phyloP scores from a whole-genome alignment of 1,140 invertebrate genomes.

The Rhagoletis pomonella region DNA sequence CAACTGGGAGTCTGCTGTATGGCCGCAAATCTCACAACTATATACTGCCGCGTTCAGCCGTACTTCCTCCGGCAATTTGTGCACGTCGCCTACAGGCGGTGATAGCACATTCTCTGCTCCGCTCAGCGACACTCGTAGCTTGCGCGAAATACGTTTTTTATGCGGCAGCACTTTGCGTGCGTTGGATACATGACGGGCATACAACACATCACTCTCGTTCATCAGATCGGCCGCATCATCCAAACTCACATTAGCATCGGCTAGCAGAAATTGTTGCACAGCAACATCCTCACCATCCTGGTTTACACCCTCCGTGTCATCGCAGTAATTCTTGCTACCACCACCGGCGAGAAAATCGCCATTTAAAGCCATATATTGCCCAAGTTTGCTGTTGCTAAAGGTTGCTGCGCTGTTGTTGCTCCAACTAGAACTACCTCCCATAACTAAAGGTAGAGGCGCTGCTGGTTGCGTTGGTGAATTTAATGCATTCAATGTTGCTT shows the following conservation, averaged over 20 bases:
- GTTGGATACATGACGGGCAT: constrained; percentile 43
- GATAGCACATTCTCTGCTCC: constrained; percentile 59
- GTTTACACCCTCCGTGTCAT: neutral
- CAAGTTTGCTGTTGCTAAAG: constrained; percentile 21
- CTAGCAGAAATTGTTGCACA: constrained; percentile 52
- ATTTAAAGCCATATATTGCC: constrained; percentile 35
- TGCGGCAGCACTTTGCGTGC: constrained; percentile 74
- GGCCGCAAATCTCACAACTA: constrained; percentile 82
- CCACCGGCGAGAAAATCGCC: constrained; percentile 37
- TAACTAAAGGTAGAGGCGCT: neutral
- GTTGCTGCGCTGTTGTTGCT: neutral
- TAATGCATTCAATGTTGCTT: constrained; percentile 4
- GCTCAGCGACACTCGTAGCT: constrained; percentile 74
- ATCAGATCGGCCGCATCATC: constrained; percentile 30
- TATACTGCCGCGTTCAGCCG: constrained; percentile 70
- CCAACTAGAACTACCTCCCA: neutral
- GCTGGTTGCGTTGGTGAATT: constrained; percentile 16
- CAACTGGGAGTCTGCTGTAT: constrained; percentile 79
- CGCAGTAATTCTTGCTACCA: neutral
- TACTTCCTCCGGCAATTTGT: constrained; percentile 38
- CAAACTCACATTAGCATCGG: constrained; percentile 48
- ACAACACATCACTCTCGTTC: neutral
- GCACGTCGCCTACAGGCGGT: neutral
- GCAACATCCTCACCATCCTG: constrained; percentile 11
- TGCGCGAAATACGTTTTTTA: constrained; percentile 77